Evolutionary conservation across 2,113 vertebrate genomes (phyloP).

Genomic region (Eleginops maclovinus): DNA sequence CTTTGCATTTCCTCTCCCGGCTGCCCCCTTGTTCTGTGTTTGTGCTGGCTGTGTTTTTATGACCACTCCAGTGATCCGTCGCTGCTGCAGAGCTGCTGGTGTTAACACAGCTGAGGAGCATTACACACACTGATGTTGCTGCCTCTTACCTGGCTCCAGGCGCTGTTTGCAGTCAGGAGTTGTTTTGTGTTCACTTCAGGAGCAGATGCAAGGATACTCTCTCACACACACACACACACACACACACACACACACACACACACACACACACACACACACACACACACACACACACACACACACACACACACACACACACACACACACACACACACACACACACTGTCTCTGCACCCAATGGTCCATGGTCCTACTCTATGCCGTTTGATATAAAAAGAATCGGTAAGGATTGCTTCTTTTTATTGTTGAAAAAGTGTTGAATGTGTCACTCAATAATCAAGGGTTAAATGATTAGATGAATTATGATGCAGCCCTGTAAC

Average conservation of each 20-base stretch:
- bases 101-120: slow-evolving; percentile 85
- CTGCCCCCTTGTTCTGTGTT: slow-evolving; percentile 45
- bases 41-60: slow-evolving; percentile 78
- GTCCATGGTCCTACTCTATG: too few relatives aligned
- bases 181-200: slow-evolving; percentile 53
- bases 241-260: neutral
- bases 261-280: neutral
- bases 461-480: neutral
- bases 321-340: neutral
- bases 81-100: slow-evolving; percentile 69
- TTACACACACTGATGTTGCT: slow-evolving; percentile 77
- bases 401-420: neutral
- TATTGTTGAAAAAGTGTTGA: neutral
- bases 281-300: neutral
- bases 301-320: neutral
- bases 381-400: neutral
- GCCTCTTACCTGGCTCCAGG: slow-evolving; percentile 74
- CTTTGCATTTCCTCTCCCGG: slow-evolving; percentile 37
- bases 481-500: neutral
- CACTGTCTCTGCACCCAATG: too few relatives aligned
- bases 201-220: slow-evolving; percentile 17
- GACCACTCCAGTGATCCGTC: slow-evolving; percentile 79
- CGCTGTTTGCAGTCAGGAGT: slow-evolving; percentile 55
- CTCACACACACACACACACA: neutral
- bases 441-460: neutral